Conservation (phyloP, 2,888 invertebrate species). For the Seira sanloemensis region DNA sequence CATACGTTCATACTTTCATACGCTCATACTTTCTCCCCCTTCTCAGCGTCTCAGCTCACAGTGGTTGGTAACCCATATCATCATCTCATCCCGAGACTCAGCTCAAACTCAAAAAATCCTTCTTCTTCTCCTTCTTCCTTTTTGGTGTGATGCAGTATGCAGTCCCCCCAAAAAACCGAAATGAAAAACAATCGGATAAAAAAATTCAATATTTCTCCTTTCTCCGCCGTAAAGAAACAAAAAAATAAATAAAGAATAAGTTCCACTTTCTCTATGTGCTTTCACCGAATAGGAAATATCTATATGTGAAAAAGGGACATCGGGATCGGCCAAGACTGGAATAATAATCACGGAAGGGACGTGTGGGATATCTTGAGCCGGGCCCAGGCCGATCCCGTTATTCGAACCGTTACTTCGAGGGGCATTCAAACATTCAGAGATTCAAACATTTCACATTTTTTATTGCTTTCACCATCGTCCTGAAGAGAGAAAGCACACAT, state of each 20-base stretch:
- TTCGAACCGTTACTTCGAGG: background rate
- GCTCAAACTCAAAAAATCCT: too few species aligned
- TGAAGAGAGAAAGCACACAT: background rate
- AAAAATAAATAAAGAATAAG: slow-evolving; percentile 57
- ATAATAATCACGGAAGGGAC: slow-evolving; percentile 47
- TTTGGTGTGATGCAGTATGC: background rate
- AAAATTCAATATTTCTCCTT: slow-evolving; percentile 47
- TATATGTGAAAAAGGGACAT: slow-evolving; percentile 28
- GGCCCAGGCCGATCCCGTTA: slow-evolving; percentile 20
- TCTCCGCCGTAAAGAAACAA: slow-evolving; percentile 16
- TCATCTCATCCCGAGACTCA: slow-evolving; percentile 1
- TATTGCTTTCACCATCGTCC: background rate
- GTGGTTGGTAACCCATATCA: slow-evolving; percentile 14
- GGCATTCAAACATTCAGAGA: background rate
- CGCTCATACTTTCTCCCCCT: too few species aligned
- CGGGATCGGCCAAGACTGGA: slow-evolving; percentile 50
- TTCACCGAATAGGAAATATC: background rate
- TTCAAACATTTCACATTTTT: background rate
- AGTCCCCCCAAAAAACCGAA: background rate
- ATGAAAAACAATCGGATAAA: slow-evolving; percentile 56
- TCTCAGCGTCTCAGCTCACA: background rate
- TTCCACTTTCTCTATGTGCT: background rate
- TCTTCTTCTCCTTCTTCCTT: background rate
- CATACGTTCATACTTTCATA: background rate
- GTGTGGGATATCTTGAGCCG: slow-evolving; percentile 10